A percentile compares a stretch with the other conserved stretches of the same genome.
These are phyloP conservation scores for Phrixothrix hirtus DNA, from an alignment of 2,888 invertebrate species.

Conservation along the genomic window DNA sequence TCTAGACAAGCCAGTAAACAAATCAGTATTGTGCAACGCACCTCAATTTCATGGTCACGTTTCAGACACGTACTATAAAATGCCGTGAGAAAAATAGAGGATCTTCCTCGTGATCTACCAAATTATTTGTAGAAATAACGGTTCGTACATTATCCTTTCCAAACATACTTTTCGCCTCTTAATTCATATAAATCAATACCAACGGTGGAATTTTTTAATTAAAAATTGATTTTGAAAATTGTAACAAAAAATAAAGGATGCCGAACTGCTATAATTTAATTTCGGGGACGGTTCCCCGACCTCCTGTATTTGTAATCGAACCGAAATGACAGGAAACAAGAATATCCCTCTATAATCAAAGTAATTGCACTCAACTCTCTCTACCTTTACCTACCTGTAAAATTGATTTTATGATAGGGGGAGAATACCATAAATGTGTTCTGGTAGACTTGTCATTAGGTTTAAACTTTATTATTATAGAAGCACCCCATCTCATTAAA, in stretches of 20 bases:
- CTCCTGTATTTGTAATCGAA: conserved; percentile 3
- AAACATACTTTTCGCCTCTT: too few species aligned
- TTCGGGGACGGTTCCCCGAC: conserved; percentile 5
- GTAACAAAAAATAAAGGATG: too few species aligned
- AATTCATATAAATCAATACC: too few species aligned
- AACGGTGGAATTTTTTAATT: too few species aligned
- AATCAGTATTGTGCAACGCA: not conserved
- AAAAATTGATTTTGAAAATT: too few species aligned
- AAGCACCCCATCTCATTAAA: too few species aligned
- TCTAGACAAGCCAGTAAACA: not conserved
- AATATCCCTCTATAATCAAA: conserved; percentile 16
- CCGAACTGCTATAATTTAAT: conserved; percentile 1
- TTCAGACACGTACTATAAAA: not conserved
- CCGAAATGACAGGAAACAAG: conserved; percentile 17
- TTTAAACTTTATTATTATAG: too few species aligned
- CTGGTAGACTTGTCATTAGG: too few species aligned
- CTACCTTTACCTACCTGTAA: conserved; percentile 11
- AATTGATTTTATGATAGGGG: conserved; percentile 9
- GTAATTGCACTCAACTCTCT: conserved; percentile 5
- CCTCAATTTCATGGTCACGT: not conserved
- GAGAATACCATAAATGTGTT: too few species aligned
- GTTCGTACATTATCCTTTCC: not conserved
- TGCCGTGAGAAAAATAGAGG: not conserved
- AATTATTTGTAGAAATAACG: not conserved
- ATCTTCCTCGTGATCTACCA: not conserved